Base-by-base conservation (phyloP, 2,113 vertebrate species). In the Syrmaticus mikado region DNA sequence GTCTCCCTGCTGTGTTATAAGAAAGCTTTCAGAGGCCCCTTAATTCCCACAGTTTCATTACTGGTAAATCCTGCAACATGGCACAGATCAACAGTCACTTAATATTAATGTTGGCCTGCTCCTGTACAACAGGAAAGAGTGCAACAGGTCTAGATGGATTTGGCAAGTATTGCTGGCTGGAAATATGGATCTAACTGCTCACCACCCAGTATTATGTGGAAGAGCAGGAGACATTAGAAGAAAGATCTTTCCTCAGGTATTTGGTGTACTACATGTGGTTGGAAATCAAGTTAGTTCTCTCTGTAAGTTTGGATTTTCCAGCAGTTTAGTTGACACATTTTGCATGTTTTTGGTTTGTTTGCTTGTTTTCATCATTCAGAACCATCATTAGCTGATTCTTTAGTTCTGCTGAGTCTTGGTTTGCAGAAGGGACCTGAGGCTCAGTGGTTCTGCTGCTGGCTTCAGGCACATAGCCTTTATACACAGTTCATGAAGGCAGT, bases 151-250 rank as follows among this genome's bases (percentile, higher is more conserved):
- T 30, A 76, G 22, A 28, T 66, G 17, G 27, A 11, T 82, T 79
- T 84, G 62, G 2, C 50, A 24, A 25, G 50, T 12, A 65, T 58
- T 76, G 3, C 32, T 67, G 20, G 0, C 64, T 87, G 43, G 62
- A 40, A 64, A 20, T 67, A 34, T 67, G 11, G 40, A 84, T 11
- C 12, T 38, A 11, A 27, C 46, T 82, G 32, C 34, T 94, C 0
- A 0, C 53, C 58, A 40, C 8, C 10, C 1, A 0, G 11, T 89
- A 5, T 57, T 77, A 1, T 36, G 5, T 32, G 36, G 18, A 85
- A 79, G 58, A 58, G 3, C 25, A 53, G 46, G 10, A 89, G 53
- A 76, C 13, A 3, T 17, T 30, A 65, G 24, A 72, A 74, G 48
- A 17, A 25, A 0, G 7, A 4, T 11, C 9, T 82, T 11, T 79